phyloP scores from a whole-genome alignment of 2,797 vertebrate genomes.

The Myotis pilosus region DNA sequence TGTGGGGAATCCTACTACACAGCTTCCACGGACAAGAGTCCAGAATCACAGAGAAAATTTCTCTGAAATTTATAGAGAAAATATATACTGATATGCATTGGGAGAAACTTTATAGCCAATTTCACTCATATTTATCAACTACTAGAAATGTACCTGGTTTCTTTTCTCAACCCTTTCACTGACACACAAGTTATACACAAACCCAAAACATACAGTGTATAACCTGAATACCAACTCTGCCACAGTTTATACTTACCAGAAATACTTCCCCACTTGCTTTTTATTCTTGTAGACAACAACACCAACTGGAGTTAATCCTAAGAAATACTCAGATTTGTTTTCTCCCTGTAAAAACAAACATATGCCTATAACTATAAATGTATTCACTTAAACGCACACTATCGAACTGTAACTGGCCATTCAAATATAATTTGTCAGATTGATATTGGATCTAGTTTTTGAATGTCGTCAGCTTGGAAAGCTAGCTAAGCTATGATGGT shows the following conservation, averaged over 20 bases:
- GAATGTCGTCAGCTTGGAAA: not conserved
- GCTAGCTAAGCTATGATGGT: not conserved
- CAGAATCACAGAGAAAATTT: not conserved
- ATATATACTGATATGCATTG: not conserved
- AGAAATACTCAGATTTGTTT: constrained; percentile 92
- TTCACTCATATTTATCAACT: not conserved
- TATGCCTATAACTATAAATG: not conserved
- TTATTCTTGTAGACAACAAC: constrained; percentile 94
- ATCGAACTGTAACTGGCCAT: not conserved
- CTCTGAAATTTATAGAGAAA: not conserved
- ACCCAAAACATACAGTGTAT: not conserved
- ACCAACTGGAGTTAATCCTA: constrained; percentile 91
- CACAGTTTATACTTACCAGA: constrained; percentile 88
- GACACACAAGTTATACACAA: not conserved
- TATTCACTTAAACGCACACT: not conserved
- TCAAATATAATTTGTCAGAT: not conserved
- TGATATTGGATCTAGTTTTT: not conserved
- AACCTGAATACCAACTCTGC: not conserved
- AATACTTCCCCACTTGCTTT: constrained; percentile 94
- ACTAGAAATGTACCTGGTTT: not conserved
- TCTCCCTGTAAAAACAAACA: constrained; percentile 88
- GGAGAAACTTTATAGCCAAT: not conserved
- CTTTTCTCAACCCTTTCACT: not conserved
- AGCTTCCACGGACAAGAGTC: not conserved
- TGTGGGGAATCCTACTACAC: not conserved